Conservation (phyloP, 2,797 vertebrate genomes). For the Gambelia wislizenii region DNA sequence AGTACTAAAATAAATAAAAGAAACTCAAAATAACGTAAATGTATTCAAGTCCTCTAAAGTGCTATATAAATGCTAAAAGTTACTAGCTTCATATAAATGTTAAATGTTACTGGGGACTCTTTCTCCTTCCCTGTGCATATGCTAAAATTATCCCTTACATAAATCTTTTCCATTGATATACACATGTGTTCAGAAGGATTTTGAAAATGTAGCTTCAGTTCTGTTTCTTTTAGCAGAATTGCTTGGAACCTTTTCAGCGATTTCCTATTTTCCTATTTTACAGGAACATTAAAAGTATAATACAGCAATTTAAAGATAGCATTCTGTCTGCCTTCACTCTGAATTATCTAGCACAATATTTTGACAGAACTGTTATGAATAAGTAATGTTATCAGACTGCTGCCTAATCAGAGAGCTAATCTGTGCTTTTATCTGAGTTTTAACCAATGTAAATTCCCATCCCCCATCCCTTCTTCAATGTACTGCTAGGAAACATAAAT, state of each 20-base stretch:
- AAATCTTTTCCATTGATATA: background rate
- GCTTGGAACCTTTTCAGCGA: background rate
- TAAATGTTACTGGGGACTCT: background rate
- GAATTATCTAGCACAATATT: conserved; percentile 40
- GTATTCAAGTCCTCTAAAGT: background rate
- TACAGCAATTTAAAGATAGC: conserved; percentile 21
- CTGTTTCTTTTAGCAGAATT: background rate
- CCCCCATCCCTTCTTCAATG: background rate
- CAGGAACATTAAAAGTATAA: conserved; percentile 18
- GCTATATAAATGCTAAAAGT: background rate
- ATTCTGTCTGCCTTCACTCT: conserved; percentile 23
- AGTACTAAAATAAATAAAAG: background rate
- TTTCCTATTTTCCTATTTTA: background rate
- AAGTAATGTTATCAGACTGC: conserved; percentile 28
- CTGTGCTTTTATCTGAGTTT: conserved; percentile 9
- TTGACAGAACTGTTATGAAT: conserved; percentile 37
- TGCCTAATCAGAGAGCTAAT: conserved; percentile 34
- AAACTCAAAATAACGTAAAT: background rate
- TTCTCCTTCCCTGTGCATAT: no score
- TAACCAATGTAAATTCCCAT: conserved; percentile 12
- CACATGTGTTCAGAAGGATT: background rate
- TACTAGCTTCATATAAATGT: background rate
- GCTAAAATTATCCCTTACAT: background rate
- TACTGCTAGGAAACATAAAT: background rate
- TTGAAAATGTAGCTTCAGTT: background rate